Base-by-base conservation (phyloP, 2,888 invertebrate genomes). In the Ctenicera cuprea region DNA sequence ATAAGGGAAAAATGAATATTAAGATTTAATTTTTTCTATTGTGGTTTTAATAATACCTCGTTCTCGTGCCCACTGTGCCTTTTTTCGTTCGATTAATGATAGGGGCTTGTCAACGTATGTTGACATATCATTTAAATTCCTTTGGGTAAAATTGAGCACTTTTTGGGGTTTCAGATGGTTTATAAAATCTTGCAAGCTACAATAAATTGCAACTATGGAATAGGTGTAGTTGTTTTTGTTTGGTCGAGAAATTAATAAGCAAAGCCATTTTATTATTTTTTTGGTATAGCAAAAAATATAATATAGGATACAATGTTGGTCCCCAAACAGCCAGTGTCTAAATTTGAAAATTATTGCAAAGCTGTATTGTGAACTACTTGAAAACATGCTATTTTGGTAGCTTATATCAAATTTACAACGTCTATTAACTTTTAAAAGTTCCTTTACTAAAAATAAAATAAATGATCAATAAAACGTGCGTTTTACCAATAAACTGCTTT, bases 1-100 rank as follows among this genome's bases (percentile, higher is more conserved):
- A 88, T 62, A 90, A 90, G 79, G 71, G 7, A 63, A 74, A 38
- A 57, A 65, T n/a, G n/a, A 48, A 16, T 16, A 26, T 62, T 45
- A 43, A n/a, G 20, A 1, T 11, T 12, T 62, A 8, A 30, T 26
- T 14, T 41, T 14, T 43, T 22, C 14, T 20, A 3, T 14, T 12
- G 0, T 22, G 26, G 4, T 16, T 43, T 33, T 59, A n/a, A 11
- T 18, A 43, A 86, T 89, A 97, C 97, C 97, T 92, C 93, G 92
- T 89, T 97, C 97, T 87, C 91, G 92, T 81, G 96, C 96, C 97
- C 97, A 97, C 91, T 97, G 97, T 84, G 94, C 90, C 87, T 94
- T 93, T 88, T 97, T 97, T 88, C 94, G 92, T 89, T 97, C 95
- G 83, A 96, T 90, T 85, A 96, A 88, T 78, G 95, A 92, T 77